Evolutionary conservation across 2,888 invertebrate species (phyloP), one percentile per base, ranked within the genome.

Genomic region (Lasioglossum villosulum): DNA sequence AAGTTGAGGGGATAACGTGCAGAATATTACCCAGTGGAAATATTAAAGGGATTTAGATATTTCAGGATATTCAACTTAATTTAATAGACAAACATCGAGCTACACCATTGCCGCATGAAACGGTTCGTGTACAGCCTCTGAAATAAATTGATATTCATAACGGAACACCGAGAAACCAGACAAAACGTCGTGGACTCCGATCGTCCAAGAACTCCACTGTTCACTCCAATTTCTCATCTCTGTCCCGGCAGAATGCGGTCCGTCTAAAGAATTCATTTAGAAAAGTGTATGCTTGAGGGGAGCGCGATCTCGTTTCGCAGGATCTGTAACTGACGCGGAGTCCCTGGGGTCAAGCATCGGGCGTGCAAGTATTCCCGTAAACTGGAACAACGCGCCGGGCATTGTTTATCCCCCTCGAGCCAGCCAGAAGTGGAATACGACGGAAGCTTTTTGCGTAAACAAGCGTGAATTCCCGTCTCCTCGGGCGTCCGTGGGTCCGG

Each of bases 401-500:
- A 68, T 68, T 68, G 68, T 68, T 68, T 68, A 34, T 34, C 68
- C 37, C 68, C 37, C 37, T 68, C 68, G 68, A 68, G 68, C 68
- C 23, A 68, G 23, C 68, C 68, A 68, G 68, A 68, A 68, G 72
- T 72, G 45, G 72, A 72, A 72, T 42, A 72, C 72, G 72, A 30
- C 42, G 66, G 66, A 66, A 66, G 66, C 66, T 66, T 66, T 66
- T 66, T 66, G 66, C 66, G 66, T 66, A 66, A 66, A 66, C 66
- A 66, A 66, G 66, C 66, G 66, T 66, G 66, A 66, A 66, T 66
- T 66, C 66, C 66, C 66, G 66, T 66, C 66, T 66, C 66, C 30
- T 34, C 66, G 63, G 63, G 63, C 63, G 63, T 14, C 66, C 34
- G 34, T 2, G 19, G 66, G 66, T 66, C 66, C 66, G 34, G 19